Evolutionary conservation across 2,113 vertebrate species (phyloP), one percentile per base, ranked within the genome.

Genomic region (Abramis brama): DNA sequence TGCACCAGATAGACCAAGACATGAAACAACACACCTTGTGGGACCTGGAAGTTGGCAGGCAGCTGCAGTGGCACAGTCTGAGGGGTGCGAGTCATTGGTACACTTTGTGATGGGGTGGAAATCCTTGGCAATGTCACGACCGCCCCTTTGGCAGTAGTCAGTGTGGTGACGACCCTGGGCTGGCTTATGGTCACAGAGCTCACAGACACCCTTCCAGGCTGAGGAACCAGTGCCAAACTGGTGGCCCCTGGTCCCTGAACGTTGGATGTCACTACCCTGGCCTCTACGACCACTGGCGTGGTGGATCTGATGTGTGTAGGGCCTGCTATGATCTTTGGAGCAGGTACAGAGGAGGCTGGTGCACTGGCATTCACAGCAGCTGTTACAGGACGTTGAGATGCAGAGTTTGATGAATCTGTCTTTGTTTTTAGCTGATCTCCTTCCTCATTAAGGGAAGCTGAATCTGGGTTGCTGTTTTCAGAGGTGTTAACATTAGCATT

Each of bases 1-100:
- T 50, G 27, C 39, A 66, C 13, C 27, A 6, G 15, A 9, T 27
- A 71, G 57, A 45, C 30, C 21, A 30, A 50, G 68, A 30, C 10
- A 27, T 33, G 15, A 79, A 73, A 6, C 27, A 23, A 82, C 82
- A 71, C 45, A 98, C 98, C 98, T 94, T 96, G 91, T 21, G 96
- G 96, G 64, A 98, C 96, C 89, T 98, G 97, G 82, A 98, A 91
- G 87, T 95, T 96, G 11, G 96, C 93, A 27, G 97, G 96, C 23
- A 98, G 75, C 81, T 95, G 96, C 2, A 97, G 83, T 2, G 96
- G 86, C 1, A 94, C 66, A 0, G 94, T 79, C 76, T 83, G 92
- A 11, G 94, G 90, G 11, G 91, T 84, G 68, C 93, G 93, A 6
- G 91, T 82, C 50, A 91, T 62, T 84, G 95, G 88, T 0, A 91